Base-by-base conservation (phyloP, 2,113 vertebrate genomes). In the Thalassarche chlororhynchos region DNA sequence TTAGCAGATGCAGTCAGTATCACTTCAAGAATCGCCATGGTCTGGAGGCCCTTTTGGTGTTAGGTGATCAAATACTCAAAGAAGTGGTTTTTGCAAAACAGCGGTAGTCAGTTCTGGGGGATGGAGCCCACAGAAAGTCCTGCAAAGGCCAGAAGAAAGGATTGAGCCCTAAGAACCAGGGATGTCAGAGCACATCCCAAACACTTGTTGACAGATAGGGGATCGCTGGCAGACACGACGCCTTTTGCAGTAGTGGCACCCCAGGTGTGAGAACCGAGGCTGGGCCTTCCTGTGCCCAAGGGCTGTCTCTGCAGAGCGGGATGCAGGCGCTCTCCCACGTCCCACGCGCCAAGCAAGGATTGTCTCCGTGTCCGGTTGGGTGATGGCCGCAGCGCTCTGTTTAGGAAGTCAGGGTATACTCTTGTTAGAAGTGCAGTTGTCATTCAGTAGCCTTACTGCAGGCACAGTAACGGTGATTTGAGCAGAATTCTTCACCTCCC, bases 201-300 rank as follows among this genome's bases (percentile, higher is more conserved):
- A 8, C 3, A 0, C 28, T 10, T 34, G 6, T 5, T 2, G 10
- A 5, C 29, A 31, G 29, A 5, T 0, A 4, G 9, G 44, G 49
- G 23, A 10, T 36, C 7, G 0, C 57, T 71, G 57, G 16, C 34
- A 47, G 6, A 29, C 38, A 6, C 1, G 0, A 3, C 0, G 0
- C 14, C 25, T 19, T 5, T 17, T 13, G 12, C 79, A 36, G n/a
- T 0, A 9, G 38, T 1, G 42, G 20, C 12, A 3, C 23, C 34
- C 19, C 76, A n/a, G 68, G 23, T 0, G 0, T 42, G 44, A 29
- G 42, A 44, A 5, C 4, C 0, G 3, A 13, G 62, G 57, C 69
- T 60, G 34, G 52, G 79, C 54, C 34, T n/a, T 29, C 29, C 58
- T 20, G 8, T n/a, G 14, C 18, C 52, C 62, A 6, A 11, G 42